Evolutionary conservation across 2,113 vertebrate genomes (phyloP), one percentile per base, ranked within the genome.

Genomic region (Sigmodon hispidus): DNA sequence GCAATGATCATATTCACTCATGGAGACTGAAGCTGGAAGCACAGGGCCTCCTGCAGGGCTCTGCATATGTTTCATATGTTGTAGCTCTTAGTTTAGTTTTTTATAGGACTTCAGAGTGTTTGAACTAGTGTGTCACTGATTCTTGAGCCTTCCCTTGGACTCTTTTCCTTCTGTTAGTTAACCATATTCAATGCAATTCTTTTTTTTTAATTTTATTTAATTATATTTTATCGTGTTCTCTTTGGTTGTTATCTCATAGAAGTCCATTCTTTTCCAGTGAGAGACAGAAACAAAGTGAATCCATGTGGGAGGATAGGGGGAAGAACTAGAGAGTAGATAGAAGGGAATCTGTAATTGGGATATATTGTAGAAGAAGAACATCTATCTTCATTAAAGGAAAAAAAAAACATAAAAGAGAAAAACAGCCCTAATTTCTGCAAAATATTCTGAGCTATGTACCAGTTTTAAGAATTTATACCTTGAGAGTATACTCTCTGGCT

Each of bases 381-480:
- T 57, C 34, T 57, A n/a, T 80, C 22, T n/a, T 24, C 11, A n/a
- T n/a, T 57, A 22, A 57, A 80, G 12, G 3, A 21, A 17, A 36
- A 17, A 21, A 36, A 34, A 77, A 50, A 34, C 9, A n/a, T n/a
- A 21, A 52, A 50, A 48, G 34, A 52, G n/a, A 75, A 89, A 59
- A 48, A 12, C 34, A 8, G 34, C 43, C 29, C 0, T n/a, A 34
- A 50, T 52, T 88, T 93, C 4, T 81, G 7, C 4, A 50, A n/a
- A 73, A 43, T 43, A 16, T 50, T 22, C 15, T 4, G 7, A 5
- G 3, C 3, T 72, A 3, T 7, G 16, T 24, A 8, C 1, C 3
- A 55, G 12, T 12, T 94, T 73, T 16, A 65, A 73, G 17, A 69
- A 63, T 13, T 81, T 83, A 13, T 2, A 69, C 12, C 26, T n/a